A percentile compares a stretch with the other conserved stretches of the same genome.
Conservation (phyloP, 2,888 invertebrate genomes). For the Apotomis betuletana region DNA sequence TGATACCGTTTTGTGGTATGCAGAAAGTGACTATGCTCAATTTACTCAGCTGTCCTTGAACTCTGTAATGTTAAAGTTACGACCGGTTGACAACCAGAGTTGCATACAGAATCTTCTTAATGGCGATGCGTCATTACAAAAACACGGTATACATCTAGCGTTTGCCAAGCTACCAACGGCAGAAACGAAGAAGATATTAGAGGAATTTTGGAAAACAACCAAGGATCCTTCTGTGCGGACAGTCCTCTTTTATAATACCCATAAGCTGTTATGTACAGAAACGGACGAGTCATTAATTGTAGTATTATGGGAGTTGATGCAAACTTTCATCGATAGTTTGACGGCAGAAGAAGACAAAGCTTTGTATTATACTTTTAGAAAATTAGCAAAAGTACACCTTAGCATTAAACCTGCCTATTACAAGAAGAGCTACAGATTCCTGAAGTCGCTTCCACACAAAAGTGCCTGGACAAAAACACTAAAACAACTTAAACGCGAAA, state of each 20-base stretch:
- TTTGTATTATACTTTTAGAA: constrained; percentile 53
- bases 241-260: constrained; percentile 56
- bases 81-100: constrained; percentile 48
- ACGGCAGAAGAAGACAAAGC: constrained; percentile 56
- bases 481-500: constrained; percentile 44
- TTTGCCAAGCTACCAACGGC: constrained; percentile 52
- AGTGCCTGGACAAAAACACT: constrained; percentile 47
- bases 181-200: constrained; percentile 55
- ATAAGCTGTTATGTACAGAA: constrained; percentile 52
- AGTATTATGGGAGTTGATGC: constrained; percentile 56
- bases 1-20: constrained; percentile 59
- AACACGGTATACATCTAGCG: constrained; percentile 59
- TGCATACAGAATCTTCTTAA: constrained; percentile 59
- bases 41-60: constrained; percentile 65
- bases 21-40: constrained; percentile 69
- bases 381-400: constrained; percentile 49
- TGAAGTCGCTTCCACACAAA: constrained; percentile 53
- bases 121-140: constrained; percentile 55
- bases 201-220: constrained; percentile 57
- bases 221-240: constrained; percentile 58
- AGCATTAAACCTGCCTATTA: constrained; percentile 52
- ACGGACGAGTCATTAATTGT: constrained; percentile 49
- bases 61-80: constrained; percentile 65
- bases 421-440: constrained; percentile 55
- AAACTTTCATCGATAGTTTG: constrained; percentile 58